Base-by-base conservation (phyloP, 2,888 invertebrate species). In the Agrotis exclamationis region DNA sequence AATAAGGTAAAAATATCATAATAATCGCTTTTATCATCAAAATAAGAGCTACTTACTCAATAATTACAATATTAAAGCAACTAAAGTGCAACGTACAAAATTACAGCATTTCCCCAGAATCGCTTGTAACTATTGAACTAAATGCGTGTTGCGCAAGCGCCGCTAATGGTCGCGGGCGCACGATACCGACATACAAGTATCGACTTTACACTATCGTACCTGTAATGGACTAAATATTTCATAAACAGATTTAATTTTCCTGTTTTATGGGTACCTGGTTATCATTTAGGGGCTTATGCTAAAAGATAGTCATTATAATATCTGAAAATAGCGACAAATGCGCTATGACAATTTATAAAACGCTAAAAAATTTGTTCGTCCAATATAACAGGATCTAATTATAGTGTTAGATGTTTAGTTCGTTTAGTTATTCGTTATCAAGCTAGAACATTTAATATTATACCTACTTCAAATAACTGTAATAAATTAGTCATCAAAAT, bases 111-210 rank as follows among this genome's bases (percentile, higher is more conserved):
- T 88, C 87, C 80, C 85, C 79, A 86, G 88, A 88, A 88, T 86
- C 80, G 79, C 84, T 89, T 85, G 84, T 81, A 85, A 84, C 82
- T 83, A 83, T 86, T 86, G 83, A 81, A 85, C 84, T 89, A 90
- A 89, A 86, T 87, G 72, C 67, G 85, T 89, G 87, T 91, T 89
- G 87, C 88, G 86, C 89, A 91, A 91, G 86, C 82, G 74, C 58
- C 77, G 63, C 84, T 90, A 91, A 91, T 91, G 86, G 86, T 76
- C 80, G 73, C 78, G 80, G 70, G 86, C 87, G 87, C 91, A 91
- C 91, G 91, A 90, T 83, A 84, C 87, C 83, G 87, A 84, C 89
- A 89, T 88, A 89, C 88, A 88, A 77, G 83, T 79, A 79, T 79
- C 69, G 74, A 80, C 79, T 78, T 84, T 75, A 75, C 80, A 79